Evolutionary conservation across 2,888 invertebrate genomes (phyloP), one percentile per base, ranked within the genome.

Genomic region (Leptarthrus brevirostris): DNA sequence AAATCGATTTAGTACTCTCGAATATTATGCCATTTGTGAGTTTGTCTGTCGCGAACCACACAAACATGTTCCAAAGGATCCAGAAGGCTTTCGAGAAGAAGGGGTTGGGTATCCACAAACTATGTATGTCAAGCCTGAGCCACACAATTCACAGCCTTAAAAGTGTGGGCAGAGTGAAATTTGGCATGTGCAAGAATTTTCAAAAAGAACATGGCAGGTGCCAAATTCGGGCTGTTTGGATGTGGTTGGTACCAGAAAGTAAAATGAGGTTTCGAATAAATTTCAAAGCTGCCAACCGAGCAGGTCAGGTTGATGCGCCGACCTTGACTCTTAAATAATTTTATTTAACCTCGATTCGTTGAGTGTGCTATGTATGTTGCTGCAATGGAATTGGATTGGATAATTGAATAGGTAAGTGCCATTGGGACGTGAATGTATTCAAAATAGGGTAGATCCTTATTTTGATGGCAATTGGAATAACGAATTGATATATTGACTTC

Each of bases 151-250:
- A 3, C 3, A 30, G 61, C 18, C 22, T 61, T 22, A 20, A 34
- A 40, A 61, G 61, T 14, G 40, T 18, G 40, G 40, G 44, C 40
- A 61, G 34, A 36, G 40, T 40, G 61, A 22, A 61, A 61, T 61
- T 61, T 61, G 61, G 61, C 44, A 61, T 61, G 61, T 36, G n/a
- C 36, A 24, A n/a, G 61, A 61, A 34, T 40, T 61, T 40, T 22
- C 22, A 12, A 16, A n/a, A 47, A 47, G 61, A 20, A 12, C 56
- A 8, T 16, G n/a, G 16, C 16, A 26, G 56, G 56, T 56, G 30
- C 26, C 20, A 30, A 61, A 36, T 61, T 61, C 22, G 18, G 18
- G 40, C 40, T 18, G 40, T 61, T 61, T 61, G 61, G 16, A 22
- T 30, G 61, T 34, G 40, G 61, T 36, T 14, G 22, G 18, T 12